These are phyloP conservation scores for Xenopus laevis DNA, from an alignment of 2,113 vertebrate species.

Conservation along the genomic window DNA sequence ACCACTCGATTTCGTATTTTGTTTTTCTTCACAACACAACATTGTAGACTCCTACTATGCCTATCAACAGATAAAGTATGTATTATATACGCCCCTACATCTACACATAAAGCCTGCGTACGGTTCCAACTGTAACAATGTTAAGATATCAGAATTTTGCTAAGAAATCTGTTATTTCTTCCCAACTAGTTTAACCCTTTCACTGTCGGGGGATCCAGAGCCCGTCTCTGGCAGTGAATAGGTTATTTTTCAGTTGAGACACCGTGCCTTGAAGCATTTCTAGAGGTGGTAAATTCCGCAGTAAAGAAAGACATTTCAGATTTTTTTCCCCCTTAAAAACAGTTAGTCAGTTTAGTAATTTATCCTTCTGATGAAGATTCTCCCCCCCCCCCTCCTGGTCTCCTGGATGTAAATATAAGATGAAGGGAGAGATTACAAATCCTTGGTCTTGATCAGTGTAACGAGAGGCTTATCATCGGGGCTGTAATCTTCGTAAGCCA, in stretches of 20 bases:
- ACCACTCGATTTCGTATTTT: conserved; percentile 61
- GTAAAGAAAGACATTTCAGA: conserved; percentile 53
- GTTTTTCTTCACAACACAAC: conserved; percentile 74
- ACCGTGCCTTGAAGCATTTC: conserved; percentile 4
- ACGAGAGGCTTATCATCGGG: conserved; percentile 96
- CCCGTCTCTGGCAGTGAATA: conserved; percentile 14
- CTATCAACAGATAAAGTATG: conserved; percentile 63
- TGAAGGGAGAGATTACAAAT: conserved; percentile 80
- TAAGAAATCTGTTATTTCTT: neutral
- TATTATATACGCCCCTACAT: conserved; percentile 65
- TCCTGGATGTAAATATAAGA: neutral
- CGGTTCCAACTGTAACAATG: conserved; percentile 33
- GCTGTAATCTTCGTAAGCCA: conserved; percentile 95
- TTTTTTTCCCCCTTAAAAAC: conserved; percentile 80
- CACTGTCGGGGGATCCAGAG: neutral
- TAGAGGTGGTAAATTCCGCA: conserved; percentile 24
- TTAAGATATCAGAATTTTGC: conserved; percentile 24
- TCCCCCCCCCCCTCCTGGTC: neutral
- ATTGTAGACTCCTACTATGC: conserved; percentile 67
- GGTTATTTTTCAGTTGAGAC: conserved; percentile 19
- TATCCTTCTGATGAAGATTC: conserved; percentile 76
- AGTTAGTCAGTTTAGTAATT: conserved; percentile 69
- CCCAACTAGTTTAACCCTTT: conserved; percentile 20
- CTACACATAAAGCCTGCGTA: conserved; percentile 71
- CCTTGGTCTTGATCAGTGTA: conserved; percentile 98